Evolutionary conservation across 2,113 vertebrate species (phyloP), one percentile per base, ranked within the genome.

Genomic region (Thalassarche chlororhynchos): DNA sequence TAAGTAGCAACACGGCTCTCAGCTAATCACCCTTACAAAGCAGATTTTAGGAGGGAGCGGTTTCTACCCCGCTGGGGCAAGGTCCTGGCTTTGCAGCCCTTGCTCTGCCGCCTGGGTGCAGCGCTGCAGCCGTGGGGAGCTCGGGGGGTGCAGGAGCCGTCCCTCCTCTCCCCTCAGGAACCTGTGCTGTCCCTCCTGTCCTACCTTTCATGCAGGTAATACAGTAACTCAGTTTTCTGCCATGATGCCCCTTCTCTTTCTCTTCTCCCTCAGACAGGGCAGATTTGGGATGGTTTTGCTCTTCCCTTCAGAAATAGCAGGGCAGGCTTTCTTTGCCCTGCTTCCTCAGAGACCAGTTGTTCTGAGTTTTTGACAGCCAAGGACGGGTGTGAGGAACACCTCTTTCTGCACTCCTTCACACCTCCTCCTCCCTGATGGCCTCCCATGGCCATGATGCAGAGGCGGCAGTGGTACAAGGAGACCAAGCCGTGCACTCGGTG

Each of bases 371-470:
- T 46, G 28, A 28, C 32, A 77, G 70, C 9, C 14, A 66, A 77
- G 34, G 34, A 52, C 6, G 8, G 29, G 25, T 17, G 47, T 6
- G 40, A 79, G n/a, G 65, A 76, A 47, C 34, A 66, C 2, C 32
- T 57, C 58, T 31, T 77, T 15, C 79, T n/a, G 32, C 62, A 9
- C 10, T 17, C 38, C 62, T 46, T 32, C 34, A 23, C 49, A n/a
- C 5, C 31, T 15, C 31, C 14, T 23, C 25, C 32, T 57, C 38
- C 64, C 82, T 17, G 23, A 2, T 14, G 47, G 60, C 4, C 21
- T 55, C 69, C 55, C 28, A 46, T 0, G 1, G 44, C 42, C 42
- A 25, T 0, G 0, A 14, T 1, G 9, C 46, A 66, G 40, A 44
- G 36, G 26, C 36, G 75, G 51, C 40, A 49, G 57, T 3, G n/a